A percentile compares a stretch with the other conserved stretches of the same genome.
Conservation (phyloP, 2,113 vertebrate species). For the Leptobrachium ailaonicum region DNA sequence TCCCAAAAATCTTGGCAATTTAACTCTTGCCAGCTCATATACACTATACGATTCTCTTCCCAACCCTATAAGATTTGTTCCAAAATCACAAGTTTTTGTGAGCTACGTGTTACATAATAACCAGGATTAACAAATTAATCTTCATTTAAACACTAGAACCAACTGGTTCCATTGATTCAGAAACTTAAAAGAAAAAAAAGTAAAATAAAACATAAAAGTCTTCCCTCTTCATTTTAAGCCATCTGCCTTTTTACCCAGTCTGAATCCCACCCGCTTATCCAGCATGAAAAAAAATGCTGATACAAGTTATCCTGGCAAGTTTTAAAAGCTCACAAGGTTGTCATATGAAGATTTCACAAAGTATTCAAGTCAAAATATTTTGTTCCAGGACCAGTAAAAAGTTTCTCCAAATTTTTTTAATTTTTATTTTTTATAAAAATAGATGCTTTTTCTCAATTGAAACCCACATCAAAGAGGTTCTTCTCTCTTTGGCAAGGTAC, state of each 20-base stretch:
- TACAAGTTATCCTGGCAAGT: conserved; percentile 93
- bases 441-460: conserved; percentile 84
- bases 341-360: conserved; percentile 99
- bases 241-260: conserved; percentile 77
- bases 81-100: conserved; percentile 82
- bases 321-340: conserved; percentile 98
- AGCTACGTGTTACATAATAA: conserved; percentile 77
- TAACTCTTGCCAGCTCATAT: conserved; percentile 76
- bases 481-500: conserved; percentile 99
- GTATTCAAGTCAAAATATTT: conserved; percentile 99
- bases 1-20: conserved; percentile 71
- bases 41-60: conserved; percentile 60
- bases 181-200: conserved; percentile 82
- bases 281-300: conserved; percentile 23
- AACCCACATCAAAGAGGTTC: conserved; percentile 99
- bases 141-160: background rate
- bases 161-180: conserved; percentile 70
- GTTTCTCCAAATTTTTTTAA: conserved; percentile 94
- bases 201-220: conserved; percentile 3
- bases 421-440: conserved; percentile 94
- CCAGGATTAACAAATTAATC: conserved; percentile 75
- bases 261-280: background rate
- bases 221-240: conserved; percentile 83
- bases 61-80: conserved; percentile 61
- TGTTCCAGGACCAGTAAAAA: conserved; percentile 99